Conservation (phyloP, 2,113 vertebrate genomes). For the Cyphomyrus plagiostoma region DNA sequence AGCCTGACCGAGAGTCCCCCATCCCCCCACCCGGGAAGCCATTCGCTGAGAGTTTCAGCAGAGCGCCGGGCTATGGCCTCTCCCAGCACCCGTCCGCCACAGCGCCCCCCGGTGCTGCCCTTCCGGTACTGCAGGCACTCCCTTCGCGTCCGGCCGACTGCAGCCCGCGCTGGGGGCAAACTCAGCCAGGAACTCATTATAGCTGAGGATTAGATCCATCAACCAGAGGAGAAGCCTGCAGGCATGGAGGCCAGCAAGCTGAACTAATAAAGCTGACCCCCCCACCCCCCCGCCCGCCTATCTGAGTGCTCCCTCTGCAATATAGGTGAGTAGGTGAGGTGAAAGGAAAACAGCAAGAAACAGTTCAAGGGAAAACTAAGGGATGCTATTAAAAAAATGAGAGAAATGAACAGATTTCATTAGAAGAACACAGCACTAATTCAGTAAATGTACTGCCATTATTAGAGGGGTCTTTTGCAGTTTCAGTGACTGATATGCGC, state of each 20-base stretch:
- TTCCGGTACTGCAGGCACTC: not conserved
- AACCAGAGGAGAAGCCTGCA: slow-evolving; percentile 36
- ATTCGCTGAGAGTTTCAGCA: not conserved
- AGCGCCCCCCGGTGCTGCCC: not conserved
- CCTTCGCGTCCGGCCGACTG: not conserved
- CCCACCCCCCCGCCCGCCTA: slow-evolving; percentile 30
- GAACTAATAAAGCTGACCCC: slow-evolving; percentile 50
- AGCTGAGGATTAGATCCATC: slow-evolving; percentile 58
- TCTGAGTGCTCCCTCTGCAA: slow-evolving; percentile 6
- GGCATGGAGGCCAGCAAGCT: slow-evolving; percentile 40
- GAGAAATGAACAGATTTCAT: not conserved
- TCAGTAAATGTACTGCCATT: not conserved
- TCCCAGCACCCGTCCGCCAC: not conserved
- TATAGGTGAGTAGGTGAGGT: not conserved
- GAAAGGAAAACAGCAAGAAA: not conserved
- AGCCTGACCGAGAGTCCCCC: not conserved
- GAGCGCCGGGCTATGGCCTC: not conserved
- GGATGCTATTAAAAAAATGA: not conserved
- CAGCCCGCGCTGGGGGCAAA: not conserved
- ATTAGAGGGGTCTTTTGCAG: not conserved
- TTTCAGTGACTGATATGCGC: not conserved
- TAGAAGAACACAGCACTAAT: not conserved
- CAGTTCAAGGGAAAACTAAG: not conserved
- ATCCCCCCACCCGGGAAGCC: not conserved
- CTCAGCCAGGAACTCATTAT: slow-evolving; percentile 56